These are phyloP conservation scores for Sturmia bella DNA, from an alignment of 2,888 invertebrate genomes.

Conservation along the genomic window DNA sequence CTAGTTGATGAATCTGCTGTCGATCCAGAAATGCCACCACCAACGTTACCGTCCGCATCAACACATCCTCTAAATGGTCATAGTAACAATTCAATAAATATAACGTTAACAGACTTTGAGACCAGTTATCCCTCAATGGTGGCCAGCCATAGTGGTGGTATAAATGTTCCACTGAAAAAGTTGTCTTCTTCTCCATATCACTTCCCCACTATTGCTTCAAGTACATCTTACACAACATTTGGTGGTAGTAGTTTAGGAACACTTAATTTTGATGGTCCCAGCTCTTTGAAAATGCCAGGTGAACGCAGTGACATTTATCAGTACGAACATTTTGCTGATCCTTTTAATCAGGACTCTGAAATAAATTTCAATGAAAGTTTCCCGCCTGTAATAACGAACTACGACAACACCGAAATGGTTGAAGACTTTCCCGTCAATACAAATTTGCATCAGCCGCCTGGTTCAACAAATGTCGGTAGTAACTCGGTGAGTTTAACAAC, in stretches of 20 bases:
- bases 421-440: slow-evolving; percentile 82
- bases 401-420: slow-evolving; percentile 80
- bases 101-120: slow-evolving; percentile 63
- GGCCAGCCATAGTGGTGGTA: slow-evolving; percentile 49
- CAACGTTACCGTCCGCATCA: slow-evolving; percentile 50
- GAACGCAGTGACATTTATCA: slow-evolving; percentile 78
- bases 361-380: slow-evolving; percentile 79
- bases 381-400: slow-evolving; percentile 79
- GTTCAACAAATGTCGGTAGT: slow-evolving; percentile 65
- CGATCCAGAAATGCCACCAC: slow-evolving; percentile 63
- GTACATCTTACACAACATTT: slow-evolving; percentile 71
- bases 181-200: slow-evolving; percentile 69
- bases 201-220: slow-evolving; percentile 72
- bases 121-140: slow-evolving; percentile 52
- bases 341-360: slow-evolving; percentile 75
- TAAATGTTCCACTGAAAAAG: slow-evolving; percentile 63
- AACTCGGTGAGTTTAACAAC: slow-evolving; percentile 72
- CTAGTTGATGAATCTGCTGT: slow-evolving; percentile 79
- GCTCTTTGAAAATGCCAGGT: slow-evolving; percentile 79
- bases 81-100: slow-evolving; percentile 61
- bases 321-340: slow-evolving; percentile 72
- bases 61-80: slow-evolving; percentile 69
- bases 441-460: slow-evolving; percentile 73
- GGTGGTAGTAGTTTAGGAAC: slow-evolving; percentile 72
- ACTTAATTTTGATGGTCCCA: slow-evolving; percentile 75